Base-by-base conservation (phyloP, 2,888 invertebrate genomes). In the Prosopocoilus inquinatus region DNA sequence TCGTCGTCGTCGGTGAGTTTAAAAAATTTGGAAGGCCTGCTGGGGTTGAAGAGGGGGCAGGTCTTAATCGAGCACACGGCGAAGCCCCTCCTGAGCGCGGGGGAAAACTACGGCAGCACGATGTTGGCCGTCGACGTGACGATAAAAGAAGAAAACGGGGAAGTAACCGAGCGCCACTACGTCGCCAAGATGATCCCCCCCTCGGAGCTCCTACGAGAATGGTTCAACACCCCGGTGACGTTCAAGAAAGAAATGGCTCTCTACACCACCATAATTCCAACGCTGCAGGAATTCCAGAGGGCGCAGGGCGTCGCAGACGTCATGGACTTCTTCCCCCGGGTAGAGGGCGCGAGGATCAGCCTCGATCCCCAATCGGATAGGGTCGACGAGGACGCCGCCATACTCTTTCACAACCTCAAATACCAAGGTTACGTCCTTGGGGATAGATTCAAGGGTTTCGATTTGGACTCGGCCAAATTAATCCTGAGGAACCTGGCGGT, bases 41-140 rank as follows among this genome's bases (percentile, higher is more conserved):
- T 28, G 20, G 7, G 7, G 20, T 3, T 28, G 20, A 28, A 28
- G 20, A 28, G 5, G 1, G 20, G 20, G 3, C 20, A 28, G 20
- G 5, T 4, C 20, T 28, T 28, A 28, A 28, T 7, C 5, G 7
- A 28, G 0, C 75, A 75, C 39, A 63, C 65, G 13, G 69, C 71
- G 16, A 65, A 69, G 12, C 72, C 72, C 55, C 66, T 80, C 12
- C 79, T 78, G 39, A 78, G 79, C n/a, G 75, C 79, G 0, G 83
- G 83, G 1, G 83, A 84, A 60, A 83, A 84, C 66, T 84, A 82
- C 66, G 82, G 82, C 1, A 83, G 83, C 61, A 68, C 79, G 0
- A 81, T 84, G 68, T 61, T 82, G 1, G 70, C 72, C 2, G 61
- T 70, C 5, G 58, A 63, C 12, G 39, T 76, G 0, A 71, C 67